A percentile compares a stretch with the other conserved stretches of the same genome.
Evolutionary conservation across 2,888 invertebrate species (phyloP).

Genomic region (Chaetogeoica ovagalla): DNA sequence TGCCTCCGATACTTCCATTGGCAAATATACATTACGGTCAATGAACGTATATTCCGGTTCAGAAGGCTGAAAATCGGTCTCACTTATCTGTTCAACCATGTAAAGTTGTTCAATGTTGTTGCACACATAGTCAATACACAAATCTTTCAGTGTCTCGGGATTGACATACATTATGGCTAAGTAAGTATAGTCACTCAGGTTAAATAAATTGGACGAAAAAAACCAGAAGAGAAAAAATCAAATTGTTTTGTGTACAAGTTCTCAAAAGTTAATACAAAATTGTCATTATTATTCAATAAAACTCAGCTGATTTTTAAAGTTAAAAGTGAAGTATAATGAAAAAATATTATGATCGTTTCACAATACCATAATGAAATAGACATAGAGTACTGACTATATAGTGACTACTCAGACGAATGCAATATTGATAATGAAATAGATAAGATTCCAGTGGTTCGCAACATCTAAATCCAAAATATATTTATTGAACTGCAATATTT

Average conservation of each 20-base stretch:
- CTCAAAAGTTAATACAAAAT: conserved; percentile 24
- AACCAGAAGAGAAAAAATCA: background rate
- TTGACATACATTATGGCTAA: conserved; percentile 65
- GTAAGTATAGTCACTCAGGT: background rate
- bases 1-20: conserved; percentile 65
- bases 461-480: background rate
- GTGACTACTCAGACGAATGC: background rate
- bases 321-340: conserved; percentile 14
- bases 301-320: conserved; percentile 47
- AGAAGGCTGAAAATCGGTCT: conserved; percentile 38
- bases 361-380: conserved; percentile 5
- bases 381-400: background rate
- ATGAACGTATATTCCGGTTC: conserved; percentile 38
- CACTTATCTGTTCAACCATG: conserved; percentile 59
- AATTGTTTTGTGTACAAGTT: background rate
- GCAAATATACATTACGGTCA: conserved; percentile 65
- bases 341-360: conserved; percentile 9
- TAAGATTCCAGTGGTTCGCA: conserved; percentile 4
- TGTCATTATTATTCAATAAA: conserved; percentile 33
- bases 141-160: conserved; percentile 67
- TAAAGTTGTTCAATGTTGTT: conserved; percentile 63
- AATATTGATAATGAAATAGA: conserved; percentile 29
- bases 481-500: background rate
- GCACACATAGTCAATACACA: conserved; percentile 69
- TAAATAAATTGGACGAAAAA: background rate